phyloP scores from a whole-genome alignment of 1,140 invertebrate genomes.

The Tetramorium alpestre region DNA sequence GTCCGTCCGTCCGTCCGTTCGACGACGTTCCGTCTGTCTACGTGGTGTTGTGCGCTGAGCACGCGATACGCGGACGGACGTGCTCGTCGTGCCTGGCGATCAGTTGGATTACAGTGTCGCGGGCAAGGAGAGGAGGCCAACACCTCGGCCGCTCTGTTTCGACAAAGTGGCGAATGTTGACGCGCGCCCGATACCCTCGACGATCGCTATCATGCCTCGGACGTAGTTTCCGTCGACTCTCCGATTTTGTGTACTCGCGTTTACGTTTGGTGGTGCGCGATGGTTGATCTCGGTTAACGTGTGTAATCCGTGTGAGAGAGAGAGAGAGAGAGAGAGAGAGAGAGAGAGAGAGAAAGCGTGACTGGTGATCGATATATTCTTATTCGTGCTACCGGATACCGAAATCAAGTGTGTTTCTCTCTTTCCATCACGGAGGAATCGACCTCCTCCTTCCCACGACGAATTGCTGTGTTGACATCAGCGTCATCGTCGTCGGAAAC shows the following conservation, averaged over 20 bases:
- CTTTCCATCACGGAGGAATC: neutral
- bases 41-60: neutral
- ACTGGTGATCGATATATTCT: slow-evolving; percentile 70
- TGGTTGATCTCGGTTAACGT: slow-evolving; percentile 50
- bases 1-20: neutral
- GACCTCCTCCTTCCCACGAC: neutral
- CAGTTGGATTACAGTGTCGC: slow-evolving; percentile 71
- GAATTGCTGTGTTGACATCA: neutral
- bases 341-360: slow-evolving; percentile 34
- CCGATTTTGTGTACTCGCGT: neutral
- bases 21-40: too few relatives aligned
- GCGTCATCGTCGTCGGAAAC: neutral
- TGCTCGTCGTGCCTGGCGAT: neutral
- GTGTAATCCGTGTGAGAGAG: slow-evolving; percentile 23
- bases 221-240: slow-evolving; percentile 48
- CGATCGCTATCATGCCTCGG: slow-evolving; percentile 59
- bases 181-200: neutral
- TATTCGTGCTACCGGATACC: slow-evolving; percentile 45
- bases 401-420: slow-evolving; percentile 28
- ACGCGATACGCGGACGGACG: neutral
- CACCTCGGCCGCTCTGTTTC: neutral
- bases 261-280: slow-evolving; percentile 61
- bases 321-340: neutral
- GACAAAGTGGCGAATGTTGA: slow-evolving; percentile 24
- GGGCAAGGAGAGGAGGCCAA: neutral